Evolutionary conservation across 2,797 vertebrate genomes (phyloP).

Genomic region (Trichosurus vulpecula): DNA sequence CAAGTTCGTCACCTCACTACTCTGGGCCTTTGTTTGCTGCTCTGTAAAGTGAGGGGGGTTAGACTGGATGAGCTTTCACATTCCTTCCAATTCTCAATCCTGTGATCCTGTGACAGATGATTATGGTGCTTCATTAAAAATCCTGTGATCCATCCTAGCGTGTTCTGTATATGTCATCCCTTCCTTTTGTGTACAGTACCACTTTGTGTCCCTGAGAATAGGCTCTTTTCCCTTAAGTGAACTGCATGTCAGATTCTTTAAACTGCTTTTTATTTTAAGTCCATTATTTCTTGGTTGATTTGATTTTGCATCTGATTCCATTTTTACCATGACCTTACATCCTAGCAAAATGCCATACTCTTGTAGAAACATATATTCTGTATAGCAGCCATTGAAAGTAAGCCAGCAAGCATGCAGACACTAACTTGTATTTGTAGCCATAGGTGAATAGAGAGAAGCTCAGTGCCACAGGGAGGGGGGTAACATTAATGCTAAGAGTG

Average conservation of each 20-base stretch:
- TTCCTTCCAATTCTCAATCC: neutral
- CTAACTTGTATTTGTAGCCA: neutral
- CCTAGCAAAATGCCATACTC: neutral
- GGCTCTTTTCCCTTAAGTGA: neutral
- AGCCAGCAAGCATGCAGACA: fast-evolving
- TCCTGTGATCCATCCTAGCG: fast-evolving
- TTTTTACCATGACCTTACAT: neutral
- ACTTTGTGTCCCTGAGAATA: neutral
- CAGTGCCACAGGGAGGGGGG: slow-evolving; percentile 44
- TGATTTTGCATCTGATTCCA: neutral
- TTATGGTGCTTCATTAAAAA: neutral
- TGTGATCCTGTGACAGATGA: neutral
- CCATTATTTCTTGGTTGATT: neutral
- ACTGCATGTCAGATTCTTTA: neutral
- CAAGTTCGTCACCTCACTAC: neutral
- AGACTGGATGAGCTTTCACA: neutral
- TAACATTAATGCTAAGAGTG: slow-evolving; percentile 21
- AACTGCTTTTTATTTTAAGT: neutral
- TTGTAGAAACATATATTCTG: neutral
- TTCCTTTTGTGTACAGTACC: neutral
- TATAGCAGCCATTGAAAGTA: neutral
- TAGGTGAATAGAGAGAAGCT: slow-evolving; percentile 9
- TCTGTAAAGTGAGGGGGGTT: neutral
- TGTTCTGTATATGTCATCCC: neutral
- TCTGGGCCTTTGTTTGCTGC: neutral